phyloP scores from a whole-genome alignment of 2,113 vertebrate species.

The Atlantisia rogersi region DNA sequence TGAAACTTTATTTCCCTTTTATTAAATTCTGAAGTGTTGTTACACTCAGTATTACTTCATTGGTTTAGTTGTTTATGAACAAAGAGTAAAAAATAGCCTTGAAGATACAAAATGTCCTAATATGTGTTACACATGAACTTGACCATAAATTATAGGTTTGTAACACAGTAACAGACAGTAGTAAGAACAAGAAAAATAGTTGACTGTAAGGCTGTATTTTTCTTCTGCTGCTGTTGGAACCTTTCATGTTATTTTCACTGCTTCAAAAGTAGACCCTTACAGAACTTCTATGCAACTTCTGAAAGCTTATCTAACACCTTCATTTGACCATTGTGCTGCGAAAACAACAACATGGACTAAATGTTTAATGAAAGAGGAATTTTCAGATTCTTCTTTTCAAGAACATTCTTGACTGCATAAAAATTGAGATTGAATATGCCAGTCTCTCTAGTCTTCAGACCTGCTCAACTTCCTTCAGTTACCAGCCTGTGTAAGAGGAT shows the following conservation, averaged over 20 bases:
- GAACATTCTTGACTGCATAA: neutral
- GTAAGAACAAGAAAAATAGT: neutral
- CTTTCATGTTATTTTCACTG: neutral
- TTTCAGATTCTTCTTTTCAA: neutral
- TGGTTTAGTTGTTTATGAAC: neutral
- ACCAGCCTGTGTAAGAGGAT: neutral
- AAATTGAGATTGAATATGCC: neutral
- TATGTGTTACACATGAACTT: neutral
- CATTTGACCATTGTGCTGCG: neutral
- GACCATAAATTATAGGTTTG: neutral
- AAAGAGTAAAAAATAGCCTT: neutral
- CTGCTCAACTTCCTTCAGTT: neutral
- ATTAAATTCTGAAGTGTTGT: neutral
- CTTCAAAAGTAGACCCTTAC: neutral
- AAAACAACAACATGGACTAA: neutral
- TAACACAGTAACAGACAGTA: neutral
- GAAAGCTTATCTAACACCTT: neutral
- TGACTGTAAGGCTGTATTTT: neutral
- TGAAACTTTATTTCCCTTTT: neutral
- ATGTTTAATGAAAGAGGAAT: neutral
- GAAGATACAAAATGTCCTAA: neutral
- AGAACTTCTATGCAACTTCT: neutral
- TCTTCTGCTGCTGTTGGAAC: neutral
- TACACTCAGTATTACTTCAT: neutral
- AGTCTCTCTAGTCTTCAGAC: neutral